Evolutionary conservation across 1,140 invertebrate species (phyloP).

Genomic region (Polyergus mexicanus): DNA sequence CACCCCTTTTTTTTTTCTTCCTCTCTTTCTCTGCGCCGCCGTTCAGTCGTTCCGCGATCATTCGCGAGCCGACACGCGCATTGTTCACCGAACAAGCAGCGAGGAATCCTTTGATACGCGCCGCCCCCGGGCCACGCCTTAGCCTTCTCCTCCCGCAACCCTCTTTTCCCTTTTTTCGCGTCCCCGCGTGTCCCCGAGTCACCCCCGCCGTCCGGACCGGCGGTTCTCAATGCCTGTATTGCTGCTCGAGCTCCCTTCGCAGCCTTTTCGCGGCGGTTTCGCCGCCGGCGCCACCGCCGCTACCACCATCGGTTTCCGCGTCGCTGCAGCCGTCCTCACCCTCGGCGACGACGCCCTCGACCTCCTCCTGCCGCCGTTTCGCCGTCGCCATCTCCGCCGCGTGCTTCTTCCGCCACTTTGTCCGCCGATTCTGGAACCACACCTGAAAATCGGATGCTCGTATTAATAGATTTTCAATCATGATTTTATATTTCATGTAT

Average conservation of each 20-base stretch:
- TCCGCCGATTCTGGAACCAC: conserved; percentile 99
- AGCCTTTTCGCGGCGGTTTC: conserved; percentile 87
- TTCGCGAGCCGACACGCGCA: conserved; percentile 56
- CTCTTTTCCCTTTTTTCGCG: conserved; percentile 34
- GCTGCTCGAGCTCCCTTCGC: conserved; percentile 87
- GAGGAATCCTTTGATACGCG: conserved; percentile 47
- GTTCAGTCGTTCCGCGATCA: conserved; percentile 55
- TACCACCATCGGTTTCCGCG: conserved; percentile 86
- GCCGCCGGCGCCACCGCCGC: conserved; percentile 87
- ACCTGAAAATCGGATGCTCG: conserved; percentile 89
- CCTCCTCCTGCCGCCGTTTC: conserved; percentile 98
- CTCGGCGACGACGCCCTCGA: conserved; percentile 91
- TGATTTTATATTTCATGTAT: conserved; percentile 14
- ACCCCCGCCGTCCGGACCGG: conserved; percentile 59
- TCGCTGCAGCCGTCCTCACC: conserved; percentile 91
- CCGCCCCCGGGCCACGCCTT: conserved; percentile 61
- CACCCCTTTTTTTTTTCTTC: conserved; percentile 24
- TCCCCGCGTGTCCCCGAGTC: conserved; percentile 78
- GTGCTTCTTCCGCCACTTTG: conserved; percentile 99
- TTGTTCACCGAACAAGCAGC: conserved; percentile 53
- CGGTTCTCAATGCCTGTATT: conserved; percentile 83
- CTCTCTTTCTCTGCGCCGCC: neutral
- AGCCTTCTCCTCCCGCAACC: conserved; percentile 53
- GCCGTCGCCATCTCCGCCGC: conserved; percentile 99
- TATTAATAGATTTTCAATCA: conserved; percentile 15